phyloP scores from a whole-genome alignment of 2,113 vertebrate genomes.

The Nymphicus hollandicus region DNA sequence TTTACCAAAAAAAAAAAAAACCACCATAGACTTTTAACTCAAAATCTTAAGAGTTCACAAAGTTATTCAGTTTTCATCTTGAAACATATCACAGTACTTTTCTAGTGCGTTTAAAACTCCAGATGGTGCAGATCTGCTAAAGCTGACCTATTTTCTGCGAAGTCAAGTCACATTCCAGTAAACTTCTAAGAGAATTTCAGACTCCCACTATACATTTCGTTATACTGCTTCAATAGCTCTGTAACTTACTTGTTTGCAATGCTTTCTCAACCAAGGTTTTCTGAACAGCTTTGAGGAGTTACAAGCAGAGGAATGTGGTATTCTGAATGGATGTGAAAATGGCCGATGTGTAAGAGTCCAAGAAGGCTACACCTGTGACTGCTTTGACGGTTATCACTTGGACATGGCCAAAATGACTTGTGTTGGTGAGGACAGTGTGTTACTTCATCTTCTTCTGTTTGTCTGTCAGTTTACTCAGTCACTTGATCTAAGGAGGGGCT shows the following conservation, averaged over 20 bases:
- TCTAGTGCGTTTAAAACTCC: not conserved
- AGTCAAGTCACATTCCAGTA: not conserved
- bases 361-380: constrained; percentile 96
- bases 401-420: constrained; percentile 95
- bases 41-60: not conserved
- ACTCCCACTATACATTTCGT: not conserved
- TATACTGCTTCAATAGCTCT: not conserved
- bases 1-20: not conserved
- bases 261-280: constrained; percentile 59
- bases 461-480: not conserved
- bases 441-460: not conserved
- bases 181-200: not conserved
- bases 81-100: not conserved
- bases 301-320: constrained; percentile 92
- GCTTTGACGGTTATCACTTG: constrained; percentile 94
- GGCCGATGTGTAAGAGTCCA: constrained; percentile 96
- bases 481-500: not conserved
- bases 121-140: constrained; percentile 17
- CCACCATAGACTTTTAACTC: not conserved
- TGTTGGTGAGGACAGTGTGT: constrained; percentile 78
- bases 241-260: not conserved
- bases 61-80: not conserved
- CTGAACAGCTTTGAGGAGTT: constrained; percentile 88
- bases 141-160: constrained; percentile 34
- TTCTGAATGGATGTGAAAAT: constrained; percentile 95